Base-by-base conservation (phyloP, 2,797 vertebrate genomes). In the Trematomus bernacchii region DNA sequence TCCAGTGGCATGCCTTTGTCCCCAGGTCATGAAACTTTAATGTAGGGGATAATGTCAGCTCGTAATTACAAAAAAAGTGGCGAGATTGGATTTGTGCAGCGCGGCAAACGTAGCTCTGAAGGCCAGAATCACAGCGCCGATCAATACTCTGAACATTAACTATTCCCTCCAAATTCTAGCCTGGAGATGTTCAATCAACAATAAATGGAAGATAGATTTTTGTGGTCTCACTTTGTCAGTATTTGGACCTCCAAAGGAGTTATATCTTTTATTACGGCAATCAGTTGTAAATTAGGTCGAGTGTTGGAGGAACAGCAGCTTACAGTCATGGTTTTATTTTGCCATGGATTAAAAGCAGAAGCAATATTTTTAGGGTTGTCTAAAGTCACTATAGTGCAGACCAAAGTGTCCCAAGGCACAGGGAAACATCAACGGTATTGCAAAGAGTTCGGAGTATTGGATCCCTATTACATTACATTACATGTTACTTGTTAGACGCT, bases 121-220 rank as follows among this genome's bases (percentile, higher is more conserved):
- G 72, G 60, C 58, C 15, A 18, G 0, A 44, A 7, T 37, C 53
- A 58, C 83, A 66, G 83, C 27, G 54, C 66, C 73, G 88, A 91
- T 93, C 92, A 85, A 91, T 93, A 91, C 66, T 46, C 46, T 53
- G 71, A 82, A 78, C 85, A 85, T 90, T 87, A 88, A 81, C 84
- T 83, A 82, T 79, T 83, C 83, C 68, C 77, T 75, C 52, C 86
- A 78, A 89, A 77, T 72, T 79, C 77, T 82, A 57, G 85, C 78
- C 83, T 82, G 83, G 82, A 86, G 80, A 87, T 80, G 82, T 90
- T 88, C 83, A 87, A 89, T 87, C 87, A 89, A 84, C 78, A 77
- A 61, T 71, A 77, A 87, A 83, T 70, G 65, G 47, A 76, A 77
- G 83, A 85, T 86, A 74, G 84, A 89, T 82, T 83, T 1, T 78